Evolutionary conservation across 2,797 vertebrate genomes (phyloP).

Genomic region (Gambusia yucatana): DNA sequence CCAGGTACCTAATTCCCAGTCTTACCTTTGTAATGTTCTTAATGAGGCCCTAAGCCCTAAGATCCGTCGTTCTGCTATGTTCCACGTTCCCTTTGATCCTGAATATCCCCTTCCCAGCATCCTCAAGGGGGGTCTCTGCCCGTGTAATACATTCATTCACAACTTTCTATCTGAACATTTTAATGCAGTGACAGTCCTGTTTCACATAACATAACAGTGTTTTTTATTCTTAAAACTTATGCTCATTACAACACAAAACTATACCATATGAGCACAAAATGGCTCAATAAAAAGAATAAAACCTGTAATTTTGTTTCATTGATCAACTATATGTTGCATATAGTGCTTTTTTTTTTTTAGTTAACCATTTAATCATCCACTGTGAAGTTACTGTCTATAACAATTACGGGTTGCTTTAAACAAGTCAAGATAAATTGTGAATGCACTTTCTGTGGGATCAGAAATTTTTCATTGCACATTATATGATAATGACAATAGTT

Average conservation of each 20-base stretch:
- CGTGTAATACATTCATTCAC: conserved; percentile 69
- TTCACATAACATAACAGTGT: not conserved
- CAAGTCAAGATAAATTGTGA: not conserved
- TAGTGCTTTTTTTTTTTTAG: not conserved
- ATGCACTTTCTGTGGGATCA: not conserved
- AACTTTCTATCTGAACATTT: conserved; percentile 49
- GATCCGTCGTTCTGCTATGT: conserved; percentile 78
- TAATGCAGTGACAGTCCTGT: conserved; percentile 3
- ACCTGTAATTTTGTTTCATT: conserved; percentile 5
- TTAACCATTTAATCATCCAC: conserved; percentile 1
- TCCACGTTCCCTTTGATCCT: conserved; percentile 81
- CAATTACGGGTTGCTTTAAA: conserved; percentile 1
- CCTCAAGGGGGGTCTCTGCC: conserved; percentile 65
- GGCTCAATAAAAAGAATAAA: not conserved
- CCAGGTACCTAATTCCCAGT: conserved; percentile 79
- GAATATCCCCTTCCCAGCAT: conserved; percentile 73
- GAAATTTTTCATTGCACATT: not conserved
- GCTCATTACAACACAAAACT: not conserved
- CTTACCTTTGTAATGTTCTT: conserved; percentile 81
- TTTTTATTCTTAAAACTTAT: not conserved
- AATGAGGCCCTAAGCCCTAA: conserved; percentile 81
- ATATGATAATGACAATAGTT: not conserved
- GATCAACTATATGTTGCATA: conserved; percentile 20
- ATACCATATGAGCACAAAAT: not conserved
- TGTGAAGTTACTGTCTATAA: conserved; percentile 12